Percentiles rank a stretch among this genome's conserved stretches.
Evolutionary conservation across 2,888 invertebrate species (phyloP).

Genomic region (Chloroclysta siterata): DNA sequence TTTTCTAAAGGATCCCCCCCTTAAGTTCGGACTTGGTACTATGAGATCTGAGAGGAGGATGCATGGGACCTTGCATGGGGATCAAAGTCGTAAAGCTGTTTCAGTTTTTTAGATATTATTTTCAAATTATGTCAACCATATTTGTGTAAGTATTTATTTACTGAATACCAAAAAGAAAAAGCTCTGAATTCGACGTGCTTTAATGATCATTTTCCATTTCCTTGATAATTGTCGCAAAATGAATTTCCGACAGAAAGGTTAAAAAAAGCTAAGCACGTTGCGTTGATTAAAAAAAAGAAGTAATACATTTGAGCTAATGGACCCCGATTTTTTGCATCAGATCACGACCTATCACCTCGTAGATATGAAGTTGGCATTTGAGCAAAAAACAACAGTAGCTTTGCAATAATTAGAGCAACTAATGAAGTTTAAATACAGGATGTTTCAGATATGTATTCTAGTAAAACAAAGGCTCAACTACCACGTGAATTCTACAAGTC

Average conservation of each 20-base stretch:
- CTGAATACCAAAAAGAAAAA: too few relatives aligned
- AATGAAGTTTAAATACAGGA: conserved; percentile 23
- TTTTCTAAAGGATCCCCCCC: too few relatives aligned
- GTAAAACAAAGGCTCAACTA: neutral
- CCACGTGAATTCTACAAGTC: neutral
- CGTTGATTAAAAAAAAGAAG: neutral
- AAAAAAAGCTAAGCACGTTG: neutral
- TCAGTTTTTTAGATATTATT: too few relatives aligned
- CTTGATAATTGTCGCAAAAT: neutral
- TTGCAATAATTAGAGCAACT: conserved; percentile 14
- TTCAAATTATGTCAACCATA: too few relatives aligned
- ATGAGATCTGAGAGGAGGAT: too few relatives aligned
- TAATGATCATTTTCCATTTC: too few relatives aligned
- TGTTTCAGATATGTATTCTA: neutral
- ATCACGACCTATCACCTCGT: conserved; percentile 27
- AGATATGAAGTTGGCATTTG: conserved; percentile 20
- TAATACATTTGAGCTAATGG: conserved; percentile 22
- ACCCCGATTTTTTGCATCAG: conserved; percentile 22
- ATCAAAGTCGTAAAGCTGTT: too few relatives aligned
- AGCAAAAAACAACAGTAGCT: conserved; percentile 17
- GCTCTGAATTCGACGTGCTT: too few relatives aligned
- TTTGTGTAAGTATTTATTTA: too few relatives aligned
- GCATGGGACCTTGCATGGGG: too few relatives aligned
- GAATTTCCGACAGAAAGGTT: neutral
- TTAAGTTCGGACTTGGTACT: too few relatives aligned